Evolutionary conservation across 92 coral and sea anemone genomes (phyloP), one percentile per base, ranked within the genome.

Genomic region (Parazoanthus atlanticus): DNA sequence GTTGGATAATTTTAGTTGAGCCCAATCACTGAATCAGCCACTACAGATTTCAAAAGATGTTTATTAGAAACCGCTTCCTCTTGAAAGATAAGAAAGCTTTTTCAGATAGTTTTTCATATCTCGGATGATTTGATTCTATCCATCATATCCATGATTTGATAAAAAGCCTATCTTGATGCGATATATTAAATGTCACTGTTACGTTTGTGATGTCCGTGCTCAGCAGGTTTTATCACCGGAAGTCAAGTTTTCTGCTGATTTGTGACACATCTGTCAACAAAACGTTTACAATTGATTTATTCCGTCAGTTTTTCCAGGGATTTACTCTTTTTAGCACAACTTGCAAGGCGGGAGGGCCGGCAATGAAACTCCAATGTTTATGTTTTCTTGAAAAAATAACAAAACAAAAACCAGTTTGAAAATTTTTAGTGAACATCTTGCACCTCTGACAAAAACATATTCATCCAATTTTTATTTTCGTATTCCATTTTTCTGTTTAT

Each of bases 81-180:
- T 47, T 79, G 83, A 79, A 79, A 79, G 83, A 79, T 79, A 79
- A 49, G 66, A 29, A 79, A 79, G 40, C 10, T 49, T 49, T 79
- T 79, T 29, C 52, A 79, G 66, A 28, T 79, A 26, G 41, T 2
- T 52, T 79, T 47, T 79, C 66, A 47, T 78, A 47, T 78, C 82
- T 26, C 3, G 26, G n/a, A n/a, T 78, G 49, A 46, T 47, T 78
- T 78, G 32, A 43, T 43, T 58, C 15, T 3, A 61, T 9, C 25
- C 64, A 46, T n/a, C 54, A 34, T 40, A 5, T 77, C 46, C n/a
- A 25, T 28, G 31, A 15, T 13, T 28, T 77, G 26, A 32, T 33
- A 32, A 23, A 23, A 28, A 79, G 8, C 67, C 40, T 69, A 29
- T 7, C 13, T 69, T 69, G 3, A 69, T 8, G 74, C 74, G 28